phyloP scores from a whole-genome alignment of 2,797 vertebrate species.

The Lagodon rhomboides region DNA sequence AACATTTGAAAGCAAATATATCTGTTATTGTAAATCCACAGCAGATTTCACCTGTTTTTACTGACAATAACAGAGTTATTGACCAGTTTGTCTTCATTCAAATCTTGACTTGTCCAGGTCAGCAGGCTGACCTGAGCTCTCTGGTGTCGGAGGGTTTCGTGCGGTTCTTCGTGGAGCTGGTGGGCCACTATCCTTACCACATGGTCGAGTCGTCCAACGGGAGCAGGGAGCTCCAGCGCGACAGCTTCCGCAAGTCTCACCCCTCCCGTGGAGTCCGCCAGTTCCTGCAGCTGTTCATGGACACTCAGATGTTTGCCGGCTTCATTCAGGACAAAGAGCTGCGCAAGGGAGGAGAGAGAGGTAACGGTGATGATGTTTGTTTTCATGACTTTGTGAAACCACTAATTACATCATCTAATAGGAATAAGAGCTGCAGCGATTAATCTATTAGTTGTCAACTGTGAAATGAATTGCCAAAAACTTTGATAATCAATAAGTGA shows the following conservation, averaged over 20 bases:
- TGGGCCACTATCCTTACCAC: constrained; percentile 95
- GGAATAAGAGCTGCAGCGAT: no score
- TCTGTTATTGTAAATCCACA: neutral
- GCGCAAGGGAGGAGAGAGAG: constrained; percentile 90
- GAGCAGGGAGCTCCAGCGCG: constrained; percentile 90
- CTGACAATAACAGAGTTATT: neutral
- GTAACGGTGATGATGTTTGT: constrained; percentile 67
- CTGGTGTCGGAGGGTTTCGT: constrained; percentile 97
- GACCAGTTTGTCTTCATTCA: neutral
- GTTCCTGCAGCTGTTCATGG: constrained; percentile 98
- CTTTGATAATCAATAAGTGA: no score
- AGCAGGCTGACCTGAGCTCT: constrained; percentile 84
- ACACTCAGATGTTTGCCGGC: constrained; percentile 98
- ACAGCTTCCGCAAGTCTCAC: constrained; percentile 93
- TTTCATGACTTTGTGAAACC: neutral
- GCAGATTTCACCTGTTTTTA: neutral
- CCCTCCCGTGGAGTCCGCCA: constrained; percentile 91
- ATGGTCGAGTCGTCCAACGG: constrained; percentile 88
- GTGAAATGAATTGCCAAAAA: no score
- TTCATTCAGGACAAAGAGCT: constrained; percentile 98
- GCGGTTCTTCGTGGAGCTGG: constrained; percentile 95
- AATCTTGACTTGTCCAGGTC: constrained; percentile 39
- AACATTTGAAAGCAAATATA: neutral
- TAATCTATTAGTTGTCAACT: no score
- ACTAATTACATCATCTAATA: neutral